These are phyloP conservation scores for Chionoecetes opilio DNA, from an alignment of 1,140 invertebrate genomes.

Conservation along the genomic window DNA sequence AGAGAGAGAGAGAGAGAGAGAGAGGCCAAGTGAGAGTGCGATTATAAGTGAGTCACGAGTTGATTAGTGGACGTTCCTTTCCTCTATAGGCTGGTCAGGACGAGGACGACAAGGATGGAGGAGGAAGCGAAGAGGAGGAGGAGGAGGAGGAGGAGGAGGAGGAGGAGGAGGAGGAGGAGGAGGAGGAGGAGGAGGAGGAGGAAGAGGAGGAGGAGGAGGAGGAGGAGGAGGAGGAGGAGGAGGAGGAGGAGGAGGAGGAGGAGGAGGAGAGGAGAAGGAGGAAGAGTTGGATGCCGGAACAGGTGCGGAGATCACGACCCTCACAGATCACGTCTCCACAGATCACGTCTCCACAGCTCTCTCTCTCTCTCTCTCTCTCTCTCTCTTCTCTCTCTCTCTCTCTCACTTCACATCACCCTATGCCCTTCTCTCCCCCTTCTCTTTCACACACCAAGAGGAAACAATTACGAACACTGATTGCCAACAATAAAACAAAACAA, in stretches of 20 bases:
- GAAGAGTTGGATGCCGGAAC: background rate
- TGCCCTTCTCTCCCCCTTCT: background rate
- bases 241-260: background rate
- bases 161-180: background rate
- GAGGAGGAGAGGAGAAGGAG: background rate
- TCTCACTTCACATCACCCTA: conserved; percentile 1
- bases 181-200: conserved; percentile 34
- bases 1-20: background rate
- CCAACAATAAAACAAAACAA: conserved; percentile 15
- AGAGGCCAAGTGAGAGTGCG: background rate
- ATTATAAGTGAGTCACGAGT: background rate
- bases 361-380: conserved; percentile 34
- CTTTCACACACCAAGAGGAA: background rate
- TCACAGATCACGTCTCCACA: background rate
- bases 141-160: background rate
- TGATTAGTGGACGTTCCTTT: background rate
- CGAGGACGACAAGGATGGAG: background rate
- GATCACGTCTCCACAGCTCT: background rate
- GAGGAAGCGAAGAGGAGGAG: background rate
- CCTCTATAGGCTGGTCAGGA: too few species aligned
- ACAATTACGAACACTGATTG: conserved; percentile 29
- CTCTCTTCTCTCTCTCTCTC: background rate
- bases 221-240: background rate
- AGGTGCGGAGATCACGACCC: background rate
- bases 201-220: conserved; percentile 1